These are phyloP conservation scores for Addax nasomaculatus DNA, from an alignment of 2,113 vertebrate species.

Conservation along the genomic window DNA sequence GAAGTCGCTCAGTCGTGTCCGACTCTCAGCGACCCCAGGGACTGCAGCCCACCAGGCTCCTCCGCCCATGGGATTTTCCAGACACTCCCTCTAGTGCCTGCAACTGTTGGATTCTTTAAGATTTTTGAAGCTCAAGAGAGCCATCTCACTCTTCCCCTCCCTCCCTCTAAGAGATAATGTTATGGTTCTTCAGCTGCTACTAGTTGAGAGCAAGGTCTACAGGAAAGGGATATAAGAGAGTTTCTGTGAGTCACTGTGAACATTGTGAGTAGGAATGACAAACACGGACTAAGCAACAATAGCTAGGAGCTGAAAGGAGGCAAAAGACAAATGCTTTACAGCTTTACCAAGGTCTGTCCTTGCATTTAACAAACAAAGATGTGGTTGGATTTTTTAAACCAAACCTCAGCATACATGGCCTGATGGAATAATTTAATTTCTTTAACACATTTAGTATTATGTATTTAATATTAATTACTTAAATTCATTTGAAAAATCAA, in stretches of 20 bases:
- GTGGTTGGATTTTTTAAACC: neutral
- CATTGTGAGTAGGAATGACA: neutral
- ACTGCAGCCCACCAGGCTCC: neutral
- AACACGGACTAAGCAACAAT: neutral
- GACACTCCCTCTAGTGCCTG: neutral
- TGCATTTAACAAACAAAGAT: neutral
- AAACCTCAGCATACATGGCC: neutral
- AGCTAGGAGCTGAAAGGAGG: neutral
- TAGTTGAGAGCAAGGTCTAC: neutral
- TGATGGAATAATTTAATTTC: neutral
- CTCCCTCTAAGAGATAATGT: neutral
- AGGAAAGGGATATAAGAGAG: neutral
- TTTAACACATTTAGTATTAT: neutral
- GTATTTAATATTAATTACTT: neutral
- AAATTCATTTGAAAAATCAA: neutral
- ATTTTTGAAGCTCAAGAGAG: neutral
- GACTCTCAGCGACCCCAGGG: rapidly evolving
- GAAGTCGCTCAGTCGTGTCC: neutral
- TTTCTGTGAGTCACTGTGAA: neutral
- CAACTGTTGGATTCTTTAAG: neutral
- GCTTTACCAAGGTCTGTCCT: neutral
- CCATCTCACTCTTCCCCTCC: neutral
- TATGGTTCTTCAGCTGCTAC: neutral
- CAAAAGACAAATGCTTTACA: neutral
- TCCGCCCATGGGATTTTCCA: neutral